Base-by-base conservation (phyloP, 1,140 invertebrate species). In the Campoletis sonorensis region DNA sequence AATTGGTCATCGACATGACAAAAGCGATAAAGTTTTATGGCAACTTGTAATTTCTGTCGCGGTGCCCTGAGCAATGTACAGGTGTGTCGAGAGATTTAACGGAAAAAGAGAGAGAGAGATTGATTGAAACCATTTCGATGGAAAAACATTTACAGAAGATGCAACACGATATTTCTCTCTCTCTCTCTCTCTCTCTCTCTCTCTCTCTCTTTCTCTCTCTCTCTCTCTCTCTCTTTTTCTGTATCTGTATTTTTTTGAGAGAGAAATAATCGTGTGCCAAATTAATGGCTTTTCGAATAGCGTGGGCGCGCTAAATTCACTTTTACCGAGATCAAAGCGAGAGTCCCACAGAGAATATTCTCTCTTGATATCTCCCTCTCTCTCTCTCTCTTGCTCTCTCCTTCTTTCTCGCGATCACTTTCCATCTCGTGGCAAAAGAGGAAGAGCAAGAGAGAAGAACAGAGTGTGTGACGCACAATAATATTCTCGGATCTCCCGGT, bases 281-380 rank as follows among this genome's bases (percentile, higher is more conserved):
- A 61, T 78, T 78, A 78, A 78, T 78, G 76, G 76, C 76, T 78
- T 78, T 78, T 58, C 76, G 76, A 78, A 78, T 67, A 37, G 76
- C 76, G 76, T 78, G 61, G 76, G 76, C 58, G 76, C 54, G 37
- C n/a, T 78, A 78, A 78, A 78, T 78, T 78, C 76, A 78, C 76
- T 78, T 78, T 78, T 78, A 58, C 30, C 61, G 58, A 67, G 76
- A 78, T 78, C 76, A 78, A 78, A 78, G 76, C n/a, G 58, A 78
- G 30, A 64, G 58, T 78, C 58, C 13, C 67, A 70, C 30, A 70
- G 27, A 33, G n/a, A 70, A 21, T 0, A 15, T 67, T 67, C 21
- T 2, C 61, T 8, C 61, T 27, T 13, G 27, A 5, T 45, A 5
- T 45, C 40, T 45, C 40, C 13, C 68, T 73, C 40, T 45, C 8